Percentiles rank a stretch among this genome's conserved stretches.
Evolutionary conservation across 2,888 invertebrate genomes (phyloP).

Genomic region (Beris chalybata): DNA sequence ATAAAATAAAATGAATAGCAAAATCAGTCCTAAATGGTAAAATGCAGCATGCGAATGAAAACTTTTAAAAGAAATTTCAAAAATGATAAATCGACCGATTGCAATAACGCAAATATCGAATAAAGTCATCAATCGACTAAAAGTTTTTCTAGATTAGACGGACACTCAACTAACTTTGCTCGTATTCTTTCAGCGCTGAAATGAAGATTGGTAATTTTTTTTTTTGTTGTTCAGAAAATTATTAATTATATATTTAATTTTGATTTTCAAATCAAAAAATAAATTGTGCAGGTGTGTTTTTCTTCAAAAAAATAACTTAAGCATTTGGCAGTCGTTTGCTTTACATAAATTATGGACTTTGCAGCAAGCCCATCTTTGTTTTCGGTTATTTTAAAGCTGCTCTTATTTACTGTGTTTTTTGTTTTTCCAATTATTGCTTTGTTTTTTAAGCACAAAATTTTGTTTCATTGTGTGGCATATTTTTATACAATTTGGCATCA

Average conservation of each 20-base stretch:
- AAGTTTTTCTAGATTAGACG: slow-evolving; percentile 37
- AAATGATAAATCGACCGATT: neutral
- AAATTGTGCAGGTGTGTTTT: neutral
- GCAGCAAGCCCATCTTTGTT: slow-evolving; percentile 26
- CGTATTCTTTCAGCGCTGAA: slow-evolving; percentile 34
- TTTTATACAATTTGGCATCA: too few species aligned
- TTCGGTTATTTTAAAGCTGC: too few species aligned
- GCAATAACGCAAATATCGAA: neutral
- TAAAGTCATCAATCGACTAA: slow-evolving; percentile 28
- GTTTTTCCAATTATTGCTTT: too few species aligned
- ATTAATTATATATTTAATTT: neutral
- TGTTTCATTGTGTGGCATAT: too few species aligned
- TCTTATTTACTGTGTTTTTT: too few species aligned
- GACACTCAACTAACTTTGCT: slow-evolving; percentile 31
- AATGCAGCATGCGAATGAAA: neutral
- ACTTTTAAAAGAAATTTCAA: neutral
- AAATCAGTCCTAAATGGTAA: neutral
- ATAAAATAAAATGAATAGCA: neutral
- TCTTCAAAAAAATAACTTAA: neutral
- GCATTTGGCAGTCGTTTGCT: neutral
- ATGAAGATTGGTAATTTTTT: slow-evolving; percentile 17
- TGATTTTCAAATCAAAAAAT: neutral
- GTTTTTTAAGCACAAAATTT: too few species aligned
- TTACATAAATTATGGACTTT: slow-evolving; percentile 17
- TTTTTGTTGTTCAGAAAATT: slow-evolving; percentile 1